Percentiles rank a stretch among this genome's conserved stretches.
Conservation (phyloP, 2,113 vertebrate species). For the Mus musculus region DNA sequence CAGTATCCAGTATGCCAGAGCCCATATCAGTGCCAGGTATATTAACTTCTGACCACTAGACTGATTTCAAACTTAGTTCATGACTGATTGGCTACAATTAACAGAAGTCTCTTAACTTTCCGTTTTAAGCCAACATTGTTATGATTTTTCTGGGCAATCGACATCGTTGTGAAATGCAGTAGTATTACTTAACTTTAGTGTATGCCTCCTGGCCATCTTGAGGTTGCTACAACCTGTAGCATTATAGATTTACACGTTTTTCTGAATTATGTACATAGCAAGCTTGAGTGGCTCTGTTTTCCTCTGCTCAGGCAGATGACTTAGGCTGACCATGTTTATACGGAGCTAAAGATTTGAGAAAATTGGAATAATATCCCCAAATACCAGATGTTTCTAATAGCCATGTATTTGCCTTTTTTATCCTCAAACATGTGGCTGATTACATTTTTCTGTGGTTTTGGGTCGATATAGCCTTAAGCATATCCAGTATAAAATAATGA, state of each 20-base stretch:
- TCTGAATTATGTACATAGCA: background rate
- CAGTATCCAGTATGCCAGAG: background rate
- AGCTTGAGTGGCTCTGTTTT: background rate
- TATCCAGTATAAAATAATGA: constrained; percentile 57
- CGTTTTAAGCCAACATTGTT: background rate
- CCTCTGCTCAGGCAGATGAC: background rate
- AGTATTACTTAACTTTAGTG: background rate
- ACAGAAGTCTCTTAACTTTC: background rate
- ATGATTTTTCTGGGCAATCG: background rate
- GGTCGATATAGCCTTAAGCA: constrained; percentile 44
- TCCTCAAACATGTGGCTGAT: constrained; percentile 53
- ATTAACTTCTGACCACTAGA: background rate
- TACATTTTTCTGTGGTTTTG: constrained; percentile 59
- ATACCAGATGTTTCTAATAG: constrained; percentile 65
- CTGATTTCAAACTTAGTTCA: background rate
- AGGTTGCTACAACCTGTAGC: background rate
- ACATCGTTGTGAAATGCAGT: background rate
- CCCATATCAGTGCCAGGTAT: background rate
- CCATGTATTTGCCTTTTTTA: constrained; percentile 16
- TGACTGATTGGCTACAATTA: background rate
- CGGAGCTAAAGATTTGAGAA: constrained; percentile 6
- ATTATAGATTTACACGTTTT: background rate
- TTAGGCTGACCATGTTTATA: background rate
- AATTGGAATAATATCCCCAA: constrained; percentile 35
- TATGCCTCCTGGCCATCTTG: background rate